Evolutionary conservation across 2,797 vertebrate species (phyloP).

Genomic region (Tolypeutes matacus): DNA sequence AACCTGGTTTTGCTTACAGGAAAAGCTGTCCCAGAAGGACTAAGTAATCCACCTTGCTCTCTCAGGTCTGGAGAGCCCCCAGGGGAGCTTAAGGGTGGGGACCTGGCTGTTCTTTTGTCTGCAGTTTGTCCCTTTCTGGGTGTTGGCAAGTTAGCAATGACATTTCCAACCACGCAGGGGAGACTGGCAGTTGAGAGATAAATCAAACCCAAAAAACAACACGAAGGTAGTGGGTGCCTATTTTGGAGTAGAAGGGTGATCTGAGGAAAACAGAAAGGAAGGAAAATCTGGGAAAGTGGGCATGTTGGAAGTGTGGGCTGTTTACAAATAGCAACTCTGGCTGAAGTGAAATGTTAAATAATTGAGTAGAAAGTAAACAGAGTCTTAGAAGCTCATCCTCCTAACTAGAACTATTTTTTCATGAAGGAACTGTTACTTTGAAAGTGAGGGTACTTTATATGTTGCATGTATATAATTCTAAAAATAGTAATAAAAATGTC

Average conservation of each 20-base stretch:
- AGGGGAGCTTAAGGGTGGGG: not conserved
- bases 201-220: not conserved
- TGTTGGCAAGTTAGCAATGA: not conserved
- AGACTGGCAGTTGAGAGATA: conserved; percentile 16
- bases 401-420: conserved; percentile 26
- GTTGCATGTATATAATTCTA: conserved; percentile 65
- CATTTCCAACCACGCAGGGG: conserved; percentile 59
- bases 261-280: not conserved
- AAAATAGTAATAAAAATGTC: conserved; percentile 76
- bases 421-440: conserved; percentile 62
- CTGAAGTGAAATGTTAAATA: not conserved
- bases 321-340: not conserved
- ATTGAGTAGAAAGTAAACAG: conserved; percentile 15
- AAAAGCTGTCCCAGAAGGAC: conserved; percentile 54
- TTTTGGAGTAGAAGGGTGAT: not conserved
- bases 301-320: not conserved
- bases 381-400: conserved; percentile 40
- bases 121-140: not conserved
- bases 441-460: conserved; percentile 50
- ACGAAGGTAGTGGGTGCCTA: not conserved
- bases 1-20: conserved; percentile 54
- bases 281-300: not conserved
- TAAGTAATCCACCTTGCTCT: not conserved
- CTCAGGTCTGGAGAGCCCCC: not conserved
- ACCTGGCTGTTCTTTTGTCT: not conserved